Evolutionary conservation across 2,113 vertebrate genomes (phyloP), one percentile per base, ranked within the genome.

Genomic region (Ursus arctos): DNA sequence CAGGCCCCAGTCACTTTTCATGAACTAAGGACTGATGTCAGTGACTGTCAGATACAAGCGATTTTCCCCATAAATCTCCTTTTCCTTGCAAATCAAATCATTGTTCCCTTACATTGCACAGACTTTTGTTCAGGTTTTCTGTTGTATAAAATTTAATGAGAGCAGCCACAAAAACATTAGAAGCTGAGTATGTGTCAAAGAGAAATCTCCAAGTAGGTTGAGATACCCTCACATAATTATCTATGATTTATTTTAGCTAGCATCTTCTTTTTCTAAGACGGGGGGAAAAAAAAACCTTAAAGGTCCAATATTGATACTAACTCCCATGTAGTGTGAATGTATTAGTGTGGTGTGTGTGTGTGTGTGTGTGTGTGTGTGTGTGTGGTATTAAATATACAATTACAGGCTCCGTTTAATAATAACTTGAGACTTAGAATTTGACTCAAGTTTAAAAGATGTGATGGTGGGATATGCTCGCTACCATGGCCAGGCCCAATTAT

Each of bases 41-140:
- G 96, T 92, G 97, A 97, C 97, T 98, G 97, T 99, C 98, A 99
- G 98, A 98, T 96, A 97, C 97, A 98, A 98, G 96, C 97, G 95
- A 98, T 98, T 98, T 98, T 97, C 97, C 94, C 97, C 97, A 97
- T 98, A 98, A 98, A 98, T 98, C 98, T 99, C 94, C 86, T 97
- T 97, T 98, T 98, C 91, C 95, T 95, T 93, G 94, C 86, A 98
- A 98, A 98, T 97, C 19, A 91, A 98, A 95, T 98, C 98, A 98
- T 97, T 98, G 96, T 98, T 98, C 94, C 97, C 88, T 96, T 98
- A 98, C 97, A 97, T 51, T 89, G 95, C 97, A 98, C 96, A 97
- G 49, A 79, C 61, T 97, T 97, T 98, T 98, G n/a, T 55, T 74
- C 89, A 81, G 26, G 80, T 77, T 83, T 95, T 67, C 80, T 86